These are phyloP conservation scores for Drepana falcataria DNA, from an alignment of 2,888 invertebrate genomes.

Conservation along the genomic window DNA sequence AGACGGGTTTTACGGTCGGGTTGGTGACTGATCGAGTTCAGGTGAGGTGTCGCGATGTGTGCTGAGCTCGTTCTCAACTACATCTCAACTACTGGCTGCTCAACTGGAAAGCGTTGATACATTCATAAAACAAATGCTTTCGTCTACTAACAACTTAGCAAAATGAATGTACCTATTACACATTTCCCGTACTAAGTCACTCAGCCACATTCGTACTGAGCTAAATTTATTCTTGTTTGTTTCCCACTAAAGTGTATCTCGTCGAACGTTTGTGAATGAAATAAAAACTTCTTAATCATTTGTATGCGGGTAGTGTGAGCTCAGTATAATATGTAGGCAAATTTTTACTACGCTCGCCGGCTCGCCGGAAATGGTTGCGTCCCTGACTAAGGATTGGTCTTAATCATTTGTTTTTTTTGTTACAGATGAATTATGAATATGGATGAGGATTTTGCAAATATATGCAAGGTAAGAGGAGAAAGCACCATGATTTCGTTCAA, in stretches of 20 bases:
- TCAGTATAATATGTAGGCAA: conserved; percentile 1
- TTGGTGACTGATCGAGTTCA: conserved; percentile 48
- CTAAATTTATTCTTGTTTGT: conserved; percentile 1
- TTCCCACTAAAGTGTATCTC: not conserved
- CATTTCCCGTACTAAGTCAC: not conserved
- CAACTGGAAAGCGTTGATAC: not conserved
- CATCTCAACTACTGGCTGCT: conserved; percentile 28
- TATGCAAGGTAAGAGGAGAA: conserved; percentile 21
- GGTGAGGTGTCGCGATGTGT: conserved; percentile 45
- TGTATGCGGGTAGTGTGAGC: conserved; percentile 1
- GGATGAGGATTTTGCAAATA: conserved; percentile 33
- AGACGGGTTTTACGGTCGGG: conserved; percentile 66
- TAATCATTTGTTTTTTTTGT: conserved; percentile 24
- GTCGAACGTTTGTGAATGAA: conserved; percentile 2
- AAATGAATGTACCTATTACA: not conserved
- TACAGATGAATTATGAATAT: conserved; percentile 51
- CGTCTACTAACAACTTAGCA: not conserved
- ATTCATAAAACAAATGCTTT: not conserved
- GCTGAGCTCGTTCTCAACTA: conserved; percentile 29
- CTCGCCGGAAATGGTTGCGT: not conserved
- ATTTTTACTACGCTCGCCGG: not conserved
- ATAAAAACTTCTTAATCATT: conserved; percentile 1
- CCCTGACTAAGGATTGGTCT: not conserved
- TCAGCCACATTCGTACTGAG: not conserved
- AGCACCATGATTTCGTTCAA: not conserved